Evolutionary conservation across 1,140 invertebrate genomes (phyloP).

Genomic region (Hyles euphorbiae): DNA sequence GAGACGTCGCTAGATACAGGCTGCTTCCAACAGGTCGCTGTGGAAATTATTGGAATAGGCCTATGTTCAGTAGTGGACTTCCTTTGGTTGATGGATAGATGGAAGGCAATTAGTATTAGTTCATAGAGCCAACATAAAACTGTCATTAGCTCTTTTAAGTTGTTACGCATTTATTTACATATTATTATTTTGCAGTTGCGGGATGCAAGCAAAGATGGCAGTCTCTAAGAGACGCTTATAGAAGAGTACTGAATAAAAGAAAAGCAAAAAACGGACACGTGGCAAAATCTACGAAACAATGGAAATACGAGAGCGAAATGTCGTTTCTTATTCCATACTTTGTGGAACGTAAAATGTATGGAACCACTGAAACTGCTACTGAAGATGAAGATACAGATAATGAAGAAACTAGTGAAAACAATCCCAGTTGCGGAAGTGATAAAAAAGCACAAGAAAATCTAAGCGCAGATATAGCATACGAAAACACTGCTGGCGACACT

Average conservation of each 20-base stretch:
- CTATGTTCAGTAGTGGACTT: too few species aligned
- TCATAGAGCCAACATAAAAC: too few species aligned
- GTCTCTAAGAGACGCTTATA: slow-evolving; percentile 29
- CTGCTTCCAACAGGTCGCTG: too few species aligned
- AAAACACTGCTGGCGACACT: slow-evolving; percentile 11
- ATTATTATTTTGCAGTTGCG: slow-evolving; percentile 24
- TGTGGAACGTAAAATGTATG: slow-evolving; percentile 21
- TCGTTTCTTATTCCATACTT: slow-evolving; percentile 23
- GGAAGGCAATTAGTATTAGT: too few species aligned
- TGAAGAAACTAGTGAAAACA: background rate
- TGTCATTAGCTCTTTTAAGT: too few species aligned
- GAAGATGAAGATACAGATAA: slow-evolving; percentile 24
- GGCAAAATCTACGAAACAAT: slow-evolving; percentile 29
- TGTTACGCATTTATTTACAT: background rate
- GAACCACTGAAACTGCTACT: slow-evolving; percentile 22
- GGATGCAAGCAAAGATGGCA: slow-evolving; percentile 37
- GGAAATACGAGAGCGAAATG: slow-evolving; percentile 43
- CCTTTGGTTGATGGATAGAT: too few species aligned
- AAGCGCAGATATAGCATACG: slow-evolving; percentile 6
- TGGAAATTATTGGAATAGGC: too few species aligned
- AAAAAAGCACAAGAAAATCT: too few species aligned
- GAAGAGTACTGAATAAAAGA: slow-evolving; percentile 33
- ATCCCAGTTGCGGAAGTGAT: too few species aligned
- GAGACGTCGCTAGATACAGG: too few species aligned
- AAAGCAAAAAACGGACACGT: slow-evolving; percentile 30